A percentile compares a stretch with the other conserved stretches of the same genome.
phyloP scores from a whole-genome alignment of 2,797 vertebrate species.

The Bovichtus variegatus region DNA sequence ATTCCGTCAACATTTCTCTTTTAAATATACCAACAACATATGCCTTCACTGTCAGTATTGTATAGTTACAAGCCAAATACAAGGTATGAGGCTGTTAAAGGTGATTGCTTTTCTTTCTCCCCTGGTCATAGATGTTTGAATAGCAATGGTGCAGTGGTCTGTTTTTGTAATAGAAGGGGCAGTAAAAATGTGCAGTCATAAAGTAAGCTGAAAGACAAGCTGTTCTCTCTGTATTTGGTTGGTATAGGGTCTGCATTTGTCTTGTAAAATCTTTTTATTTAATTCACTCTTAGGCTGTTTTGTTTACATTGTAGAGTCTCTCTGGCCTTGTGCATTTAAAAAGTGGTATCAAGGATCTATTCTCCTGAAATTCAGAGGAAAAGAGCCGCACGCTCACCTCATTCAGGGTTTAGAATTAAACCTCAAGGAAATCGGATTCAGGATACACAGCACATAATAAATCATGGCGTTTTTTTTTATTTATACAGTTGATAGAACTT shows the following conservation, averaged over 20 bases:
- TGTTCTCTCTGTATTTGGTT: conserved; percentile 6
- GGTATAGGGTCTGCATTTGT: background rate
- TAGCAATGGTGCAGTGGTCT: conserved; percentile 5
- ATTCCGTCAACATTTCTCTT: conserved; percentile 16
- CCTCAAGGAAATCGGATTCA: conserved; percentile 20
- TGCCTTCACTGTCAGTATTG: background rate
- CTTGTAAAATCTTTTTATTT: background rate
- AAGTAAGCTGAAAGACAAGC: conserved; percentile 23
- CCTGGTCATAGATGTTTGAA: conserved; percentile 24
- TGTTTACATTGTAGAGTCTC: conserved; percentile 3
- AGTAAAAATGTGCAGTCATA: conserved; percentile 27
- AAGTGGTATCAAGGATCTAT: background rate
- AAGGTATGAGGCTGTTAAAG: background rate
- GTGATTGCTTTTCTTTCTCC: conserved; percentile 6
- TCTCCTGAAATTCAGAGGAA: background rate
- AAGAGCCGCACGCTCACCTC: conserved; percentile 8
- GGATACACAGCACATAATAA: conserved; percentile 18
- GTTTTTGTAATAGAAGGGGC: conserved; percentile 36
- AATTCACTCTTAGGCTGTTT: background rate
- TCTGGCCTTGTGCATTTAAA: background rate
- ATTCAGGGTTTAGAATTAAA: conserved; percentile 23
- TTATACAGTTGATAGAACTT: conserved; percentile 8
- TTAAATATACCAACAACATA: conserved; percentile 3
- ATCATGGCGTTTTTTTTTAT: conserved; percentile 23
- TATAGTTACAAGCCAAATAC: background rate